Conservation (phyloP, 2,797 vertebrate species). For the Lerista edwardsae region DNA sequence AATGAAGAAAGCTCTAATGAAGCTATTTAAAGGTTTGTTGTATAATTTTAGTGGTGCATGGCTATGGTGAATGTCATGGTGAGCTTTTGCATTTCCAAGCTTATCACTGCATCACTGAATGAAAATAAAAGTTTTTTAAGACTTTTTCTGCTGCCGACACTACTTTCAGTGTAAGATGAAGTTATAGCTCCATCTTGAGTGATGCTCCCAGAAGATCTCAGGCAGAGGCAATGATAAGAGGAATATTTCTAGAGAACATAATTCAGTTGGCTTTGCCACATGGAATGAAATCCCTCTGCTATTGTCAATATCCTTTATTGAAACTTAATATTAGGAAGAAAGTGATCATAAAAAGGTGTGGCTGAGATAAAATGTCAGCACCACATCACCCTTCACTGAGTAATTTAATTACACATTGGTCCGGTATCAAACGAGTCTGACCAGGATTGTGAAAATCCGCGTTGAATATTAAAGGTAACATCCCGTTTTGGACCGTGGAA, state of each 20-base stretch:
- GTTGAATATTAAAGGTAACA: background rate
- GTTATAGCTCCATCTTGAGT: background rate
- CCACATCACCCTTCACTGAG: accelerated
- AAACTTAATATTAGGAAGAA: background rate
- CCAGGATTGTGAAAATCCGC: background rate
- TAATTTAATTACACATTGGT: constrained; percentile 12
- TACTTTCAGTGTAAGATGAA: background rate
- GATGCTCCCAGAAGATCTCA: background rate
- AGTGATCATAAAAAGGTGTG: background rate
- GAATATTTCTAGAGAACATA: constrained; percentile 9
- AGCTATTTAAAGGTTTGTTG: too few species aligned
- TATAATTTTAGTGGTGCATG: too few species aligned
- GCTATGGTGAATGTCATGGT: too few species aligned
- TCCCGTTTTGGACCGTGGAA: background rate
- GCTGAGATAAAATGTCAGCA: constrained; percentile 10
- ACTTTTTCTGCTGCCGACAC: background rate
- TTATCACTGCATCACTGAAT: too few species aligned
- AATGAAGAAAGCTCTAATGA: too few species aligned
- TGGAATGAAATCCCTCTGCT: constrained; percentile 21
- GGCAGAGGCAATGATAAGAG: background rate
- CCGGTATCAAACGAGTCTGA: background rate
- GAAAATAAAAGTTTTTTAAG: background rate
- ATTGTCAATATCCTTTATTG: constrained; percentile 34
- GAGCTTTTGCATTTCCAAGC: too few species aligned
- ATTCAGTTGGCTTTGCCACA: background rate